Evolutionary conservation across 2,888 invertebrate genomes (phyloP).

Genomic region (Gari tellinella): DNA sequence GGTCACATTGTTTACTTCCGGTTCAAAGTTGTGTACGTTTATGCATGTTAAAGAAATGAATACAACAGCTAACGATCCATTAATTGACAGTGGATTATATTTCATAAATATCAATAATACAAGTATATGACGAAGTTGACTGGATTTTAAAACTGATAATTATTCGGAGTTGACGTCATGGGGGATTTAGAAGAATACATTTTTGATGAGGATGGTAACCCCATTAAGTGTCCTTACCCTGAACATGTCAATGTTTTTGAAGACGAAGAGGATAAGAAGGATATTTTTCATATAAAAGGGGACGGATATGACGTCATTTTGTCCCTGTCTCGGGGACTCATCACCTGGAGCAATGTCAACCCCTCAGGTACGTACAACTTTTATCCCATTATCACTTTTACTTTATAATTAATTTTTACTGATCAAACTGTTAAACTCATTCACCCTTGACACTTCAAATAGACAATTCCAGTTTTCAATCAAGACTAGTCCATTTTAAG

Average conservation of each 20-base stretch:
- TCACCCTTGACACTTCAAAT: no score
- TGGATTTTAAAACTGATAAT: no score
- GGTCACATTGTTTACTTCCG: conserved; percentile 42
- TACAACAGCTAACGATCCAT: no score
- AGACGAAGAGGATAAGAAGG: conserved; percentile 63
- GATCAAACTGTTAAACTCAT: no score
- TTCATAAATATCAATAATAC: no score
- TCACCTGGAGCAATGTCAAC: conserved; percentile 70
- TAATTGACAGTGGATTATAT: no score
- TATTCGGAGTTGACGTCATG: conserved; percentile 13
- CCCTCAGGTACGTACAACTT: conserved; percentile 53
- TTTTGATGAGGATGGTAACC: conserved; percentile 72
- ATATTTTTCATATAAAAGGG: conserved; percentile 74
- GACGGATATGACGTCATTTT: conserved; percentile 76
- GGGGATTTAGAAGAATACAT: conserved; percentile 66
- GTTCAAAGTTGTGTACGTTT: conserved; percentile 37
- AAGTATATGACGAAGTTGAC: no score
- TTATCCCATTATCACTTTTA: no score
- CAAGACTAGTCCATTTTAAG: no score
- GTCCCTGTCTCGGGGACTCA: conserved; percentile 62
- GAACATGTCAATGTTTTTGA: conserved; percentile 41
- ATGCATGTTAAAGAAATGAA: conserved; percentile 5
- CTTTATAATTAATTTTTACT: no score
- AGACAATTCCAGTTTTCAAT: no score
- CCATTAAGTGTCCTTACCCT: conserved; percentile 43